These are phyloP conservation scores for Symphodus melops DNA, from an alignment of 2,113 vertebrate species.

Conservation along the genomic window DNA sequence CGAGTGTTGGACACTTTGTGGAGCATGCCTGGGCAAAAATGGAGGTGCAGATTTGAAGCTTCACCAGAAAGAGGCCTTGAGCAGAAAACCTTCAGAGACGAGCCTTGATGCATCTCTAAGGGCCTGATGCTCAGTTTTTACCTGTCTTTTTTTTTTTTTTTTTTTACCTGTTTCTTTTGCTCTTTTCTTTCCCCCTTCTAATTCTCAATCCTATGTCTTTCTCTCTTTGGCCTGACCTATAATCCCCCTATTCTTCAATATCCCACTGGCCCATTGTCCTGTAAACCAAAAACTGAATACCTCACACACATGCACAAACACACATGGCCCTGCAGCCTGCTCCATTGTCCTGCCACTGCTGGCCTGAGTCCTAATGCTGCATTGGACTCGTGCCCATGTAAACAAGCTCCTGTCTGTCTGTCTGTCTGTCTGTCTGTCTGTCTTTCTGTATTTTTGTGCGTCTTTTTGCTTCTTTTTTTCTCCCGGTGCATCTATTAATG, in stretches of 20 bases:
- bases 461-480: too few relatives aligned
- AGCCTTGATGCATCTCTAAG: conserved; percentile 17
- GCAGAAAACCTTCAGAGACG: conserved; percentile 20
- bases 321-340: conserved; percentile 43
- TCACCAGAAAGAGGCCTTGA: conserved; percentile 41
- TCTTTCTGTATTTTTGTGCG: conserved; percentile 30
- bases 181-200: background rate
- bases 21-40: conserved; percentile 44
- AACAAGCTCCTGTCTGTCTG: conserved; percentile 56
- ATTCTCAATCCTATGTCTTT: conserved; percentile 27
- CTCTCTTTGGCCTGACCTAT: conserved; percentile 57
- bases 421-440: conserved; percentile 25
- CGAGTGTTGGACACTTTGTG: conserved; percentile 37
- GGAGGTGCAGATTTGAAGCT: conserved; percentile 52
- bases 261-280: conserved; percentile 64
- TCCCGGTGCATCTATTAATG: conserved; percentile 29
- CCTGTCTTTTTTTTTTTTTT: conserved; percentile 39
- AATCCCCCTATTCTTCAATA: conserved; percentile 58
- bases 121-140: conserved; percentile 2
- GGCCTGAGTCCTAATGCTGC: conserved; percentile 57
- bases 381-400: conserved; percentile 60
- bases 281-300: conserved; percentile 47
- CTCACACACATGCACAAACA: conserved; percentile 32
- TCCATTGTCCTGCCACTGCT: conserved; percentile 64
- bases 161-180: background rate